Base-by-base conservation (phyloP, 2,797 vertebrate species). In the Geotrypetes seraphini region DNA sequence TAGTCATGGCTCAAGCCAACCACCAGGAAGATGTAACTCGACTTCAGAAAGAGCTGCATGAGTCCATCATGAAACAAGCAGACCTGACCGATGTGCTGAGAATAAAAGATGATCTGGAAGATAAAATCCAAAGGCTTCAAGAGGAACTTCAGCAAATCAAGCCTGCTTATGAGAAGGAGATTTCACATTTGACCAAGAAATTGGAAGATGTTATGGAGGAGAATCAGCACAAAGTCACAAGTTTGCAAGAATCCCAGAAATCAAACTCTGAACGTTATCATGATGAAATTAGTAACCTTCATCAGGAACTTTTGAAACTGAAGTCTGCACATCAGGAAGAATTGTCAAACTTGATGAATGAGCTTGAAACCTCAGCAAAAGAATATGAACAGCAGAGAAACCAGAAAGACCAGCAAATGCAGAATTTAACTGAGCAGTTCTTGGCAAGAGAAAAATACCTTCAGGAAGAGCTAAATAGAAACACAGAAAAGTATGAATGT, bases 361-460 rank as follows among this genome's bases (percentile, higher is more conserved):
- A 5, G 7, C 45, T 85, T 43, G 75, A 86, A 60, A 11, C 47
- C 16, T 70, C 66, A 21, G 49, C 60, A 28, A 63, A 60, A 33
- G 80, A 87, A 51, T 83, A 57, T 10, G 81, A 91, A 57, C 72
- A 80, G 7, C 88, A 92, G 61, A 69, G 78, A 50, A 81, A 73
- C 22, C 64, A 73, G 35, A 72, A 92, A 17, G 63, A 85, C 15
- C 43, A 75, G 28, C 55, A 90, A 11, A 79, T 89, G 2, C 82
- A 84, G 7, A 73, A 47, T 53, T 69, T 90, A 21, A 60, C 75
- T 0, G 83, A 83, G 30, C 81, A 88, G 27, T 62, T 75, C 25
- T 73, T 75, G 17, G 57, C 78, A 25, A 84, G 78, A 71, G 88
- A 88, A 61, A 73, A 81, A 40, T 75, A 51, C 45, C 59, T 63